phyloP scores from a whole-genome alignment of 2,113 vertebrate species.

The Solenodon paradoxus region DNA sequence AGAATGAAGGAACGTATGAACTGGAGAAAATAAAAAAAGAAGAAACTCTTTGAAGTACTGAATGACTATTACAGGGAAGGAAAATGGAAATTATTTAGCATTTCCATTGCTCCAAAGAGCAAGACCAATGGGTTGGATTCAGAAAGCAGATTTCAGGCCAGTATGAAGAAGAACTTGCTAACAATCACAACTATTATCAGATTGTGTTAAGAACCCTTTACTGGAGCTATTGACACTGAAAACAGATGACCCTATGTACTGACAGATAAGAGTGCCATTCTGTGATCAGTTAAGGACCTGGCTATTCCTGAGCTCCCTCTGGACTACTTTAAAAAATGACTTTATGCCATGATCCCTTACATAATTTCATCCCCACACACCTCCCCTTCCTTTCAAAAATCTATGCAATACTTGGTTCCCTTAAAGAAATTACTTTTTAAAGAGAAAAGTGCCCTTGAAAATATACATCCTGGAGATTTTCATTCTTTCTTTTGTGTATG shows the following conservation, averaged over 20 bases:
- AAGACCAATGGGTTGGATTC: background rate
- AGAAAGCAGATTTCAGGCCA: slow-evolving; percentile 15
- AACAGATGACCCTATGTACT: background rate
- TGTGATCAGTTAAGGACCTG: background rate
- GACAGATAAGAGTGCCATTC: background rate
- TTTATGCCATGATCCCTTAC: slow-evolving; percentile 35
- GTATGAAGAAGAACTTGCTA: slow-evolving; percentile 9
- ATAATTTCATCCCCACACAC: slow-evolving; percentile 10
- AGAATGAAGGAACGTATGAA: background rate
- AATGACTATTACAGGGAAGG: background rate
- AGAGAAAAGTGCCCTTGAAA: slow-evolving; percentile 28
- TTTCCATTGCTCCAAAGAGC: background rate
- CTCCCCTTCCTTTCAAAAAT: background rate
- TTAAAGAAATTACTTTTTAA: slow-evolving; percentile 54
- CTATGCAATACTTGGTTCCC: background rate
- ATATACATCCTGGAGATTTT: slow-evolving; percentile 29
- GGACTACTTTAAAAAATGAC: slow-evolving; percentile 10
- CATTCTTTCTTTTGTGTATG: slow-evolving; percentile 6
- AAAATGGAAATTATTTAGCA: background rate
- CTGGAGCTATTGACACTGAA: background rate
- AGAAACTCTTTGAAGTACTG: background rate
- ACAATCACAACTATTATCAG: background rate
- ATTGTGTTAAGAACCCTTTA: background rate
- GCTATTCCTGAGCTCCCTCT: background rate
- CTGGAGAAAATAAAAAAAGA: background rate